These are phyloP conservation scores for Alloplasta piceator DNA, from an alignment of 2,888 invertebrate genomes.

Conservation along the genomic window DNA sequence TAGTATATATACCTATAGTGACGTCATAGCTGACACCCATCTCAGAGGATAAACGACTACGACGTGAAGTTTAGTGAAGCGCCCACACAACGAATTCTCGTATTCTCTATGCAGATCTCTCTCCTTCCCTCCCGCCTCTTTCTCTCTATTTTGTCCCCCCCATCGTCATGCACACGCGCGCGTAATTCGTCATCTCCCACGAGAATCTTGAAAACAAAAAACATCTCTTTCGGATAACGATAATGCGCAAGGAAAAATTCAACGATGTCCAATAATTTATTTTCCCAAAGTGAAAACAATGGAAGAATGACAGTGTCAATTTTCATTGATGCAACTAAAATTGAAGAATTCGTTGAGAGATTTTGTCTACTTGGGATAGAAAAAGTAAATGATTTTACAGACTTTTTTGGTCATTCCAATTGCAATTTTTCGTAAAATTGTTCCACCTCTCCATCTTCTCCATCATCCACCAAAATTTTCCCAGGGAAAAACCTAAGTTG, in stretches of 20 bases:
- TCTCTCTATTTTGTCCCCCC: background rate
- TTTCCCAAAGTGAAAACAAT: background rate
- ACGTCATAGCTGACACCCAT: conserved; percentile 60
- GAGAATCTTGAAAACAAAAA: conserved; percentile 16
- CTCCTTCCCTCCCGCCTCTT: conserved; percentile 11
- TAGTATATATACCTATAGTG: conserved; percentile 46
- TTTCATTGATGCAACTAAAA: background rate
- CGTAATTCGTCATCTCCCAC: conserved; percentile 30
- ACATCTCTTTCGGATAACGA: conserved; percentile 28
- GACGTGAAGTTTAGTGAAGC: conserved; percentile 57
- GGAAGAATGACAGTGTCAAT: too few species aligned
- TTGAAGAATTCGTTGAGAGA: background rate
- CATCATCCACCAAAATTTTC: too few species aligned
- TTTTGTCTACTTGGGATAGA: background rate
- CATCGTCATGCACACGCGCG: background rate
- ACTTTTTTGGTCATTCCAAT: background rate
- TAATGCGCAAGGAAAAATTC: conserved; percentile 23
- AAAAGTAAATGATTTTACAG: background rate
- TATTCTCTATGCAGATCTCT: conserved; percentile 16
- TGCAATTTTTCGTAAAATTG: too few species aligned
- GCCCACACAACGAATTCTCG: conserved; percentile 50
- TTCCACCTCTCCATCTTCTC: too few species aligned
- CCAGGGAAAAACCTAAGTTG: too few species aligned
- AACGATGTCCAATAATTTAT: background rate
- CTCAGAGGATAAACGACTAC: conserved; percentile 60